phyloP scores from a whole-genome alignment of 2,888 invertebrate species.

The Megalurothrips usitatus region DNA sequence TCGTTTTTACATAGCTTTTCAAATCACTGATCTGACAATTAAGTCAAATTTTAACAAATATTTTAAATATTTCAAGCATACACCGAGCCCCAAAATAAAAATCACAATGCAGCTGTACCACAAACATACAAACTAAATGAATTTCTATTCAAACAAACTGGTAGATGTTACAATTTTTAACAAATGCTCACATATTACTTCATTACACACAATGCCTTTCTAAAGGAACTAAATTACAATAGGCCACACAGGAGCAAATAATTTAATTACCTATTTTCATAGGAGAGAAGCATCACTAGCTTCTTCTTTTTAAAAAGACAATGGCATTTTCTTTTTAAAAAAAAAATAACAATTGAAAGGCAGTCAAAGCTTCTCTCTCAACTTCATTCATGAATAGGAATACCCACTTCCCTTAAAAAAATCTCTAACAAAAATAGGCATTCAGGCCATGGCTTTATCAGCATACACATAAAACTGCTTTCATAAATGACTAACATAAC shows the following conservation, averaged over 20 bases:
- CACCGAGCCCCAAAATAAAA: constrained; percentile 22
- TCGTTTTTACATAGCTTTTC: constrained; percentile 18
- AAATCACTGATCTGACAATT: constrained; percentile 5
- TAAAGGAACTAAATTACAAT: constrained; percentile 25
- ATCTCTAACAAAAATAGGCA: constrained; percentile 26
- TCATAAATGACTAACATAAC: constrained; percentile 23
- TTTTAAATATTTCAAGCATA: constrained; percentile 21
- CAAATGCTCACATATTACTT: not conserved
- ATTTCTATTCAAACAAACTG: constrained; percentile 11
- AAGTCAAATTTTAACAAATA: not conserved
- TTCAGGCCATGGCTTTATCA: constrained; percentile 10
- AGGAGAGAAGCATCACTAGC: not conserved
- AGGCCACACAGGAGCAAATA: constrained; percentile 22
- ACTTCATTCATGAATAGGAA: not conserved
- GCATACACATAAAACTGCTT: not conserved
- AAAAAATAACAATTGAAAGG: not conserved
- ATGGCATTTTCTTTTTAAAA: not conserved
- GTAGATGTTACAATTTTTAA: not conserved
- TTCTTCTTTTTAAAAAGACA: not conserved
- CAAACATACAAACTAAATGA: constrained; percentile 1
- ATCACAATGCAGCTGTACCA: constrained; percentile 24
- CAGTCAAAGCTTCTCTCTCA: constrained; percentile 24
- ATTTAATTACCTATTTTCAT: not conserved
- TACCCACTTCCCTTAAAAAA: not conserved
- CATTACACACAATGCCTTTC: constrained; percentile 2